Percentiles rank a stretch among this genome's conserved stretches.
Evolutionary conservation across 2,888 invertebrate species (phyloP).

Genomic region (Chirona hameri): DNA sequence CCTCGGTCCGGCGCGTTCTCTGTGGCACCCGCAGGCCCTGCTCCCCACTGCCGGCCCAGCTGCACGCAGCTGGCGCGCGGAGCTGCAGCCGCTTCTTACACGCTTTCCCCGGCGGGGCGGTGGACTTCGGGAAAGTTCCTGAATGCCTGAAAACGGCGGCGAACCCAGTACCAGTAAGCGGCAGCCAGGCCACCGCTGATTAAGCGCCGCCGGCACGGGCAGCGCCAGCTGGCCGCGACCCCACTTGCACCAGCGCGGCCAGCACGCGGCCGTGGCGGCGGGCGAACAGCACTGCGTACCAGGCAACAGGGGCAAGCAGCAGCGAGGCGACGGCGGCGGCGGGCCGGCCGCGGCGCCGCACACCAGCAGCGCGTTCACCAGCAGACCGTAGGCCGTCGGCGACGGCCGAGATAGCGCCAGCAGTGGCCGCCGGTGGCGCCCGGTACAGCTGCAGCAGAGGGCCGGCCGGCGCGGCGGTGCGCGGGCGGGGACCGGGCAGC

Average conservation of each 20-base stretch:
- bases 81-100: too few relatives aligned
- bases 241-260: background rate
- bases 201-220: background rate
- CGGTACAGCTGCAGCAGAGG: background rate
- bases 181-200: background rate
- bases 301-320: conserved; percentile 1
- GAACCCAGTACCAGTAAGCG: conserved; percentile 27
- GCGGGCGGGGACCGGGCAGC: too few relatives aligned
- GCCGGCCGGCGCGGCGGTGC: background rate
- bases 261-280: background rate
- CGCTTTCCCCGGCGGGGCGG: background rate
- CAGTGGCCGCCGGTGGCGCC: background rate
- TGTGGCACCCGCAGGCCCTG: background rate
- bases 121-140: background rate
- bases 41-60: background rate
- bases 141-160: background rate
- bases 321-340: background rate
- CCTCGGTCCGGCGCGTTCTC: background rate
- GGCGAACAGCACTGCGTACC: conserved; percentile 22
- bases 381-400: background rate
- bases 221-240: background rate
- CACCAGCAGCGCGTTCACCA: conserved; percentile 13
- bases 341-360: background rate
- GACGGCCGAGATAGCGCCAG: background rate
- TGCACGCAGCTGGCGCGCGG: too few relatives aligned